phyloP scores from a whole-genome alignment of 53 echinoderm and acorn worm genomes.

The Echinometra lucunter region DNA sequence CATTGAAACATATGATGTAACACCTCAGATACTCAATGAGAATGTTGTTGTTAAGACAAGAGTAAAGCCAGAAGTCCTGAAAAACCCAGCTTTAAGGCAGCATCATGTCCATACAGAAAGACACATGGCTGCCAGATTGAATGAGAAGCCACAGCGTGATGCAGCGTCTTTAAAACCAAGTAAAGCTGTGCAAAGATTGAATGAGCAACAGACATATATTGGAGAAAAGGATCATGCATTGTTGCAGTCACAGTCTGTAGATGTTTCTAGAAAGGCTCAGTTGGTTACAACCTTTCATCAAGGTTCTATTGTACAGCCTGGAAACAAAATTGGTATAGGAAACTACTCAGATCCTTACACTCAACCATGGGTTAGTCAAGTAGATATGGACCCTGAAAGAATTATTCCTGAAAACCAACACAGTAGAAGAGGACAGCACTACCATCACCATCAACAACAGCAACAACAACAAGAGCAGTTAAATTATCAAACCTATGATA shows the following conservation, averaged over 20 bases:
- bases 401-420: not conserved
- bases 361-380: conserved; percentile 38
- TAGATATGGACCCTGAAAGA: not conserved
- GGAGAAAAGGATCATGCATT: not conserved
- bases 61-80: not conserved
- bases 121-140: not conserved
- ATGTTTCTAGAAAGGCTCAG: not conserved
- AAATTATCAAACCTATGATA: not conserved
- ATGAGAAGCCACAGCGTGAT: not conserved
- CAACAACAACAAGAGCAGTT: not conserved
- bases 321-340: not conserved
- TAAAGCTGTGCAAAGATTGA: not conserved
- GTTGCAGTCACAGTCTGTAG: not conserved
- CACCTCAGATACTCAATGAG: conserved; percentile 42
- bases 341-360: not conserved
- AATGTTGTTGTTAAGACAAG: conserved; percentile 32
- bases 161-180: not conserved
- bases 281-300: not conserved
- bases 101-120: not conserved
- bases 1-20: conserved; percentile 53
- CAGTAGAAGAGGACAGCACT: not conserved
- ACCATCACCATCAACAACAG: not conserved
- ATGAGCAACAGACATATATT: not conserved
- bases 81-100: conserved; percentile 8
- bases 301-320: not conserved